A percentile compares a stretch with the other conserved stretches of the same genome.
Conservation (phyloP, 2,888 invertebrate genomes). For the Eustalomyia histrio region DNA sequence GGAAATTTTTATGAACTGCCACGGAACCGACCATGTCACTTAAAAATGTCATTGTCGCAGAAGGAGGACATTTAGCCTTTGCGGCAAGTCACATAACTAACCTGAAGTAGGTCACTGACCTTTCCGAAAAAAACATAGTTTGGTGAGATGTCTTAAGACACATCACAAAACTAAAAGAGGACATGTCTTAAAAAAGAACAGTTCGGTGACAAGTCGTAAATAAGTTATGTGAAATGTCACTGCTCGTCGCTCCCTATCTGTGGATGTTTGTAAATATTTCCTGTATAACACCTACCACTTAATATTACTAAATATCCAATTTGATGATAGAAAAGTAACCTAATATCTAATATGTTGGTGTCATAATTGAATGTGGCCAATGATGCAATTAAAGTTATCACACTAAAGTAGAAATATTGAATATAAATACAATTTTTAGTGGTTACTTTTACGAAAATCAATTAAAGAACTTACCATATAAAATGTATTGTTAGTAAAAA, state of each 20-base stretch:
- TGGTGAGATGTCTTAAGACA: too few species aligned
- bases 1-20: not conserved
- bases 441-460: not conserved
- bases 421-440: not conserved
- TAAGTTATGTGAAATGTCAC: too few species aligned
- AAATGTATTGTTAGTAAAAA: constrained; percentile 88
- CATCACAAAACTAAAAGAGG: too few species aligned
- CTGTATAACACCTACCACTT: constrained; percentile 74
- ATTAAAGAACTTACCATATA: constrained; percentile 84
- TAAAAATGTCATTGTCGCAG: not conserved
- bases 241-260: too few species aligned
- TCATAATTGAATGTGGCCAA: constrained; percentile 77
- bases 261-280: too few species aligned
- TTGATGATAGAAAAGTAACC: constrained; percentile 79
- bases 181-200: too few species aligned
- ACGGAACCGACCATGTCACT: too few species aligned
- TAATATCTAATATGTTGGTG: constrained; percentile 76
- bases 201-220: too few species aligned
- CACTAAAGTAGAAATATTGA: constrained; percentile 66
- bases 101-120: too few species aligned
- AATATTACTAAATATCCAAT: constrained; percentile 79
- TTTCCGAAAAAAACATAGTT: too few species aligned
- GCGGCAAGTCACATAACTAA: not conserved
- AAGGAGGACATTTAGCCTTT: not conserved
- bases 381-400: constrained; percentile 76